Evolutionary conservation across 2,888 invertebrate species (phyloP).

Genomic region (Caenorhabditis japonica): DNA sequence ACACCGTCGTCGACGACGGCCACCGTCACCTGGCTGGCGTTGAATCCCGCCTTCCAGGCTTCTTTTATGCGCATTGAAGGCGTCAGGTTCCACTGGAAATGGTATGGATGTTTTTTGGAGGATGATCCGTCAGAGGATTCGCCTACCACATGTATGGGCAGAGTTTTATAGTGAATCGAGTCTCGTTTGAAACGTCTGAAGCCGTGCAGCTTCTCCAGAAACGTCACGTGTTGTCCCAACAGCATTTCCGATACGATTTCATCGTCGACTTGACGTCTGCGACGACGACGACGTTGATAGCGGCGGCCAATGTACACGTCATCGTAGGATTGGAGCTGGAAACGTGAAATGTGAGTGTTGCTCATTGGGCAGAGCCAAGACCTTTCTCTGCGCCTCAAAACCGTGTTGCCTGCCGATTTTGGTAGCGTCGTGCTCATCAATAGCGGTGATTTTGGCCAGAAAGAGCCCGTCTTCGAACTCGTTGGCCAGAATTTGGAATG

Average conservation of each 20-base stretch:
- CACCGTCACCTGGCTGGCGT: conserved; percentile 93
- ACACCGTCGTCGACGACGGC: conserved; percentile 84
- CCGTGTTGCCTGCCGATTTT: conserved; percentile 31
- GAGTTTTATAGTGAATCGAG: background rate
- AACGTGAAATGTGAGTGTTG: background rate
- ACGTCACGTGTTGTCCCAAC: conserved; percentile 29
- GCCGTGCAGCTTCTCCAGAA: conserved; percentile 32
- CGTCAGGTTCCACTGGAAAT: conserved; percentile 46
- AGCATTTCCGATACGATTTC: conserved; percentile 41
- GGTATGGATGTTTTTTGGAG: background rate
- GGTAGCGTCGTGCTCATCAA: conserved; percentile 33
- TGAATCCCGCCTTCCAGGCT: conserved; percentile 93
- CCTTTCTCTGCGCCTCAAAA: conserved; percentile 41
- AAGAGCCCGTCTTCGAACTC: conserved; percentile 29
- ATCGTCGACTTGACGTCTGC: conserved; percentile 27
- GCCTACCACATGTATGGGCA: conserved; percentile 31
- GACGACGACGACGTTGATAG: conserved; percentile 8
- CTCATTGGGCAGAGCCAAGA: too few species aligned
- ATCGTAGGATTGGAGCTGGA: conserved; percentile 30
- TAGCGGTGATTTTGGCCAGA: conserved; percentile 28
- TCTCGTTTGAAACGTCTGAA: conserved; percentile 33
- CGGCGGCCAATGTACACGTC: conserved; percentile 37
- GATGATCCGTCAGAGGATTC: background rate
- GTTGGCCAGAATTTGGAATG: background rate
- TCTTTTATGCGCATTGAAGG: conserved; percentile 88